phyloP scores from a whole-genome alignment of 2,888 invertebrate species.

The Selenia dentaria region DNA sequence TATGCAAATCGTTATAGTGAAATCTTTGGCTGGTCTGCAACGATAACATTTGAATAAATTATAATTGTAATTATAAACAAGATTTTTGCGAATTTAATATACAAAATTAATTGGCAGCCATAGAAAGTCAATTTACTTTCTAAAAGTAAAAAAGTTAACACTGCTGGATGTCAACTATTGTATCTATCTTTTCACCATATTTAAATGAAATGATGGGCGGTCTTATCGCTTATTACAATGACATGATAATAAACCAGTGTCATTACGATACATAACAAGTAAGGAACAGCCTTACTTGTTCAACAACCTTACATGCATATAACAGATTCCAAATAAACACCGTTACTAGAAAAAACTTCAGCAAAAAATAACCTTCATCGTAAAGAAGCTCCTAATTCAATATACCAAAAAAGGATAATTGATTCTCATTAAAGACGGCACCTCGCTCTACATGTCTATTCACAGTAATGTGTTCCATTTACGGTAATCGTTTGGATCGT shows the following conservation, averaged over 20 bases:
- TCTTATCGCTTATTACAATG: too few species aligned
- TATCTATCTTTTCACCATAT: too few species aligned
- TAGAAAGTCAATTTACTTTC: constrained; percentile 25
- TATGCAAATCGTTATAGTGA: constrained; percentile 26
- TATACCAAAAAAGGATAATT: constrained; percentile 5
- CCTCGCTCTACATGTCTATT: constrained; percentile 28
- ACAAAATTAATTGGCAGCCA: constrained; percentile 1
- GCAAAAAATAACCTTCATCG: constrained; percentile 1
- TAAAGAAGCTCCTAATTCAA: constrained; percentile 7
- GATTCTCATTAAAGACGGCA: constrained; percentile 5
- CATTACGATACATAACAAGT: too few species aligned
- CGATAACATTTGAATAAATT: constrained; percentile 23
- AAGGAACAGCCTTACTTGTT: too few species aligned
- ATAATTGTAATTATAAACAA: constrained; percentile 8
- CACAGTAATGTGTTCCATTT: constrained; percentile 21
- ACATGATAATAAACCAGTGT: too few species aligned
- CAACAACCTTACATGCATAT: too few species aligned
- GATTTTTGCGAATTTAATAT: constrained; percentile 9
- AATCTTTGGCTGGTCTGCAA: constrained; percentile 14
- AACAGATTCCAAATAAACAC: too few species aligned
- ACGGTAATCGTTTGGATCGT: constrained; percentile 27
- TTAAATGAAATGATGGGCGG: too few species aligned
- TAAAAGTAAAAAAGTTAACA: neutral
- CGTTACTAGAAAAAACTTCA: neutral
- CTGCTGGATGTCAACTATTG: too few species aligned